Conservation (phyloP, 2,797 vertebrate genomes). For the Margarornis squamiger region DNA sequence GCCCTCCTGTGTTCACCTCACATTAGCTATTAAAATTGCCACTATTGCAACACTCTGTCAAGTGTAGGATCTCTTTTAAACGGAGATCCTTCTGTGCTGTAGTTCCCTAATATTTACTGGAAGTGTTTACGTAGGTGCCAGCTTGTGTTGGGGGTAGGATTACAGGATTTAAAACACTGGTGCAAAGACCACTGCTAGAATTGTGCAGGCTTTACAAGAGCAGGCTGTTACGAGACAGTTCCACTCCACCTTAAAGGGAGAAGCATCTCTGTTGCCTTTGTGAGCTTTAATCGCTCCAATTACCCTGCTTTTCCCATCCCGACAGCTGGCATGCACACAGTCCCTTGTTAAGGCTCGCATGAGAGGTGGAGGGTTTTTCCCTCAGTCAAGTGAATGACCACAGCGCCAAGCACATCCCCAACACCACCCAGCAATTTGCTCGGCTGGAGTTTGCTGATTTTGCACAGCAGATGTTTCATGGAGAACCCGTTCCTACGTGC, state of each 20-base stretch:
- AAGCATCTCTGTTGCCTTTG: not conserved
- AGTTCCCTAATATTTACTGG: not conserved
- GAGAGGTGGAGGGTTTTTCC: not conserved
- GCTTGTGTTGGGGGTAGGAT: not conserved
- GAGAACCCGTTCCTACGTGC: not conserved
- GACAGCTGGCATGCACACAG: slow-evolving; percentile 41
- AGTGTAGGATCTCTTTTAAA: not conserved
- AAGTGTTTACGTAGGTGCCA: not conserved
- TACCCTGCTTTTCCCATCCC: not conserved
- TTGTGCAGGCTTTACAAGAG: not conserved
- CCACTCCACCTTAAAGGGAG: slow-evolving; percentile 48
- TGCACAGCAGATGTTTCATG: slow-evolving; percentile 36
- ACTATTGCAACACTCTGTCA: not conserved
- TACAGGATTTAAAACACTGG: not conserved
- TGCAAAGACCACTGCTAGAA: not conserved
- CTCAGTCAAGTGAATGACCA: not conserved
- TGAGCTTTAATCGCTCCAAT: slow-evolving; percentile 58
- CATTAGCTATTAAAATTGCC: not conserved
- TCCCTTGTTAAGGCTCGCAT: not conserved
- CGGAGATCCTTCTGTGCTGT: not conserved
- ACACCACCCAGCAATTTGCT: slow-evolving; percentile 9
- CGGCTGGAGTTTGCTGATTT: not conserved
- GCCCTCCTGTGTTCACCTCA: not conserved
- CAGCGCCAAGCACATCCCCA: not conserved
- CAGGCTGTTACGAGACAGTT: not conserved